Base-by-base conservation (phyloP, 2,113 vertebrate species). In the Pseudorasbora parva region DNA sequence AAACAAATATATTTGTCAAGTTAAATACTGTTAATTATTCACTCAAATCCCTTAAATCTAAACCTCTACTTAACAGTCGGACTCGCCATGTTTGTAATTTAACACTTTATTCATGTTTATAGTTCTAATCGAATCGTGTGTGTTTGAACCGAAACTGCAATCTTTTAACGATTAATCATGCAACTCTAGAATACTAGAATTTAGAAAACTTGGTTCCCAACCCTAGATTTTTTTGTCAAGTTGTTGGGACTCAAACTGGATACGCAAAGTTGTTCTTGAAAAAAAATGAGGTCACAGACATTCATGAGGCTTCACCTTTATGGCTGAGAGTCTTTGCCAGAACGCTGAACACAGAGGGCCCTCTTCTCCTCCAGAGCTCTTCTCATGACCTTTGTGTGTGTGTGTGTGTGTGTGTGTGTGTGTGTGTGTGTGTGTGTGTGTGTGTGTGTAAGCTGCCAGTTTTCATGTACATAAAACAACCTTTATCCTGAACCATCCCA, bases 261-360 rank as follows among this genome's bases (percentile, higher is more conserved):
- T 83, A 79, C 4, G 1, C 10, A 21, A 30, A 47, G 57, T 89
- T 85, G 45, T 54, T 73, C 76, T 74, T 81, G 23, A 21, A 47
- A 49, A 57, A 54, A 79, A 33, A 66, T 27, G 9, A 5, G 69
- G 83, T 86, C 84, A 85, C 62, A 49, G 33, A 87, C 77, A 73
- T 78, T 76, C 86, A 75, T 78, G 59, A 66, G 76, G 64, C 69
- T 86, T 88, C 88, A 82, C 64, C 12, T 59, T 78, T 41, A 72
- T 54, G 86, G 76, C 60, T 68, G 78, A 69, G 47, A 66, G 78
- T 64, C 27, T 47, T 69, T 54, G 64, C 78, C 78, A 69, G 78
- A 81, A 51, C 3, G 2, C 47, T 69, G 64, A 81, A 81, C 82
- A 83, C 72, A 84, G 59, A 77, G 59, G 27, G 30, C 30, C 41